Evolutionary conservation across 2,797 vertebrate species (phyloP), one percentile per base, ranked within the genome.

Genomic region (Enteromius paludinosus): DNA sequence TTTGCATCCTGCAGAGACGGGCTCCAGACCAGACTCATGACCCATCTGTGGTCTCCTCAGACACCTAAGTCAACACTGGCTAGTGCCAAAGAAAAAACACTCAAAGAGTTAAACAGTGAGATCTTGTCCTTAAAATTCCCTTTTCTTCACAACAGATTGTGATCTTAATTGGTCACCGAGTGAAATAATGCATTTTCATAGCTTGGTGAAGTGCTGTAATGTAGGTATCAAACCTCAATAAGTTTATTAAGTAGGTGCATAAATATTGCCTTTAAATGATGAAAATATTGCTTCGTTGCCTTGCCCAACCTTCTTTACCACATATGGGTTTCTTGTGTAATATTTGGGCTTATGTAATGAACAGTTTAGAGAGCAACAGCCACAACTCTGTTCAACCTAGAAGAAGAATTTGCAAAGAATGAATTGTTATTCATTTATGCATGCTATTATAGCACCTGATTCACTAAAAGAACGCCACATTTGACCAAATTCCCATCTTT

Each of bases 41-140:
- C 88, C 92, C 90, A 92, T 91, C 90, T 92, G 92, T 86, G 93
- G 93, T 93, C 87, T 90, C 88, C 84, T 89, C 91, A 94, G 94
- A 95, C 93, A 91, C 84, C 79, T 89, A 91, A 91, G 90, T 93
- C 93, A 95, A 95, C 91, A 95, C 70, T 83, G 89, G 83, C n/a
- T 38, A 69, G 14, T 61, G 35, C 72, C 56, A 72, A 62, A 47
- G 33, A 68, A 76, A 83, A 79, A 86, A 75, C 35, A 85, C 74
- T 35, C 52, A 83, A 82, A 86, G 69, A 72, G 81, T 85, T 83
- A 73, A 84, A 84, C 84, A 85, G 79, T 28, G 9, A 9, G n/a
- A 77, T 81, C 43, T 59, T 82, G 79, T 73, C 78, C 79, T 49
- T 33, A 78, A 84, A 79, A 18, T 15, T 0, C 38, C 30, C 61